Percentiles rank a stretch among this genome's conserved stretches.
phyloP scores from a whole-genome alignment of 2,888 invertebrate genomes.

The Conistra vaccinii region DNA sequence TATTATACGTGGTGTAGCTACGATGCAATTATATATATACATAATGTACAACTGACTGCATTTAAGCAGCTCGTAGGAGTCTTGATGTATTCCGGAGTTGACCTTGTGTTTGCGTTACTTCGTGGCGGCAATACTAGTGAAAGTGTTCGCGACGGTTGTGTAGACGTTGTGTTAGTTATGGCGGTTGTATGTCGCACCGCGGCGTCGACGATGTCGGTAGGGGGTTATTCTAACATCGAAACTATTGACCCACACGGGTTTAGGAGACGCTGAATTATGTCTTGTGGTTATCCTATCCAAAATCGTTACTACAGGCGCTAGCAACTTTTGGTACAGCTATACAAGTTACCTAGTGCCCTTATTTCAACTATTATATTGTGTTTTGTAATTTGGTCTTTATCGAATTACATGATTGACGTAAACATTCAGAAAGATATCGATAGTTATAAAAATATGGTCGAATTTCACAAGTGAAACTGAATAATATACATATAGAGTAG shows the following conservation, averaged over 20 bases:
- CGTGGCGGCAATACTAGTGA: neutral
- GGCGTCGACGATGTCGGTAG: neutral
- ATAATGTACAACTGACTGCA: neutral
- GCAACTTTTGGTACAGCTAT: neutral
- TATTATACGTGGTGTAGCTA: neutral
- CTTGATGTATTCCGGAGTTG: neutral
- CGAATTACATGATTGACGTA: neutral
- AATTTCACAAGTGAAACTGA: neutral
- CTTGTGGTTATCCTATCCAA: conserved; percentile 3
- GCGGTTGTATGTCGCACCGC: neutral
- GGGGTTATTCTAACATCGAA: neutral
- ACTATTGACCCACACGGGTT: neutral
- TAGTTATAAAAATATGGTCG: no score
- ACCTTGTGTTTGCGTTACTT: conserved; percentile 7
- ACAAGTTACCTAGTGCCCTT: neutral
- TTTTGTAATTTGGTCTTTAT: neutral
- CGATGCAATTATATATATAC: neutral
- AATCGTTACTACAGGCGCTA: neutral
- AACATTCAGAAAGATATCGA: neutral
- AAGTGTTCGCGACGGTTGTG: neutral
- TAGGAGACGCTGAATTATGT: neutral
- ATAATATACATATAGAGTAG: no score
- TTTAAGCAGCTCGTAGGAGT: neutral
- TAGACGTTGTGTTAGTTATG: conserved; percentile 2
- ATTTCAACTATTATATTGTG: neutral